Conservation (phyloP, 2,797 vertebrate genomes). For the Glyptemys insculpta region DNA sequence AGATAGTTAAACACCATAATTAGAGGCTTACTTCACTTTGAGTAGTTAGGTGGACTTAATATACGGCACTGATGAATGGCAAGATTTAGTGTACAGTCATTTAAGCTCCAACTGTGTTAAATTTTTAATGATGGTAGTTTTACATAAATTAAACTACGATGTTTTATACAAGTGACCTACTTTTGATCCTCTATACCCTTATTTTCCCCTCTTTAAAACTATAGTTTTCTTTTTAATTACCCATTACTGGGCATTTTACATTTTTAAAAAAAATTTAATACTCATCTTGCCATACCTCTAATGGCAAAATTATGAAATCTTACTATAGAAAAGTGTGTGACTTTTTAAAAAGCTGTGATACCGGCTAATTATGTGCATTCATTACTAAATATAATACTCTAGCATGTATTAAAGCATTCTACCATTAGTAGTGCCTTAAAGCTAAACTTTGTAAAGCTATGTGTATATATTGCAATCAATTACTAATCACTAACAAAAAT, state of each 20-base stretch:
- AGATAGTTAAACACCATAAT: constrained; percentile 24
- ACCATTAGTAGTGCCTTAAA: constrained; percentile 89
- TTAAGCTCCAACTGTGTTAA: constrained; percentile 61
- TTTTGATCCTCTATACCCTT: constrained; percentile 76
- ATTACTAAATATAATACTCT: constrained; percentile 92
- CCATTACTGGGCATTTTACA: constrained; percentile 70
- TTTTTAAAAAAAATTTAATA: constrained; percentile 76
- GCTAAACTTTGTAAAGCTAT: constrained; percentile 81
- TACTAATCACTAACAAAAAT: constrained; percentile 78
- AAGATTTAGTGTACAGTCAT: constrained; percentile 55
- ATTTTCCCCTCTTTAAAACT: constrained; percentile 76
- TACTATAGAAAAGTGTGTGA: constrained; percentile 83
- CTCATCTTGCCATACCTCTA: constrained; percentile 81
- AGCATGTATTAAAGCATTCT: constrained; percentile 93
- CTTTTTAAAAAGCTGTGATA: constrained; percentile 89
- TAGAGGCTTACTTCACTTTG: constrained; percentile 45
- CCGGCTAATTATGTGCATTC: constrained; percentile 90
- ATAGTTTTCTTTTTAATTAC: constrained; percentile 74
- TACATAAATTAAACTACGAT: constrained; percentile 83
- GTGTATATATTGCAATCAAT: constrained; percentile 80
- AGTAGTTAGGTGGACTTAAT: constrained; percentile 26
- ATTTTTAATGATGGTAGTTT: constrained; percentile 79
- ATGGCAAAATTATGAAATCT: constrained; percentile 84
- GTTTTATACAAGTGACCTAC: constrained; percentile 80
- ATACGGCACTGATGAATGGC: constrained; percentile 52